phyloP scores from a whole-genome alignment of 1,140 invertebrate species.

The Drosophila paulistorum region DNA sequence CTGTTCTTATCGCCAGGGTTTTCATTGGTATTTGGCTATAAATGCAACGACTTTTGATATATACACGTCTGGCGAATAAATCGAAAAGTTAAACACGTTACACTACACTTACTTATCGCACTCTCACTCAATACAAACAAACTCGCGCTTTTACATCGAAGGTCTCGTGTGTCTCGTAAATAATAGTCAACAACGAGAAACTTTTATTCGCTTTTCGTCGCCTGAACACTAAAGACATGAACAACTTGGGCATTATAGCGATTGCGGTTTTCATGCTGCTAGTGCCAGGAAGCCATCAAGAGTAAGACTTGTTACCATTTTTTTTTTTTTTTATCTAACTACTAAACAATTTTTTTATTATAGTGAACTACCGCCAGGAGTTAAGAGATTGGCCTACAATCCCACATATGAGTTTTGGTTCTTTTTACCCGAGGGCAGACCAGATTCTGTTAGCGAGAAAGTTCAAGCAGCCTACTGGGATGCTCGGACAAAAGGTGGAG shows the following conservation, averaged over 20 bases:
- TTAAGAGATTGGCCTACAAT: conserved; percentile 45
- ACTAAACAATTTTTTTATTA: neutral
- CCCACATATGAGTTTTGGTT: conserved; percentile 66
- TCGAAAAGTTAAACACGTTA: conserved; percentile 27
- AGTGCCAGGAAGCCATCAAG: conserved; percentile 26
- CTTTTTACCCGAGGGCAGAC: conserved; percentile 48
- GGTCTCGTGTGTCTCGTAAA: conserved; percentile 45
- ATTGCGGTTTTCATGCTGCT: conserved; percentile 36
- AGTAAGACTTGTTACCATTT: conserved; percentile 10
- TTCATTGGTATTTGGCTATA: conserved; percentile 4
- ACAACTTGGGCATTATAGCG: conserved; percentile 23
- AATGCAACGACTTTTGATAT: conserved; percentile 6
- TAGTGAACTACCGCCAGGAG: neutral
- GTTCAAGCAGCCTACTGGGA: conserved; percentile 39
- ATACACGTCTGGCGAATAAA: neutral
- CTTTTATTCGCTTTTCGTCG: conserved; percentile 46
- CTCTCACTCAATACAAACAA: neutral
- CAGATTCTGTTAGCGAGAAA: conserved; percentile 6
- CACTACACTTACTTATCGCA: conserved; percentile 45
- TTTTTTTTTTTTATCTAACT: neutral
- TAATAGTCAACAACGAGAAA: conserved; percentile 34
- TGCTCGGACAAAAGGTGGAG: conserved; percentile 31
- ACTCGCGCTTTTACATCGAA: neutral
- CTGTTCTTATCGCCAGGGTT: neutral
- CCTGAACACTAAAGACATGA: conserved; percentile 43